A percentile compares a stretch with the other conserved stretches of the same genome.
These are phyloP conservation scores for Drosophila ficusphila DNA, from an alignment of 1,140 invertebrate genomes.

Conservation along the genomic window DNA sequence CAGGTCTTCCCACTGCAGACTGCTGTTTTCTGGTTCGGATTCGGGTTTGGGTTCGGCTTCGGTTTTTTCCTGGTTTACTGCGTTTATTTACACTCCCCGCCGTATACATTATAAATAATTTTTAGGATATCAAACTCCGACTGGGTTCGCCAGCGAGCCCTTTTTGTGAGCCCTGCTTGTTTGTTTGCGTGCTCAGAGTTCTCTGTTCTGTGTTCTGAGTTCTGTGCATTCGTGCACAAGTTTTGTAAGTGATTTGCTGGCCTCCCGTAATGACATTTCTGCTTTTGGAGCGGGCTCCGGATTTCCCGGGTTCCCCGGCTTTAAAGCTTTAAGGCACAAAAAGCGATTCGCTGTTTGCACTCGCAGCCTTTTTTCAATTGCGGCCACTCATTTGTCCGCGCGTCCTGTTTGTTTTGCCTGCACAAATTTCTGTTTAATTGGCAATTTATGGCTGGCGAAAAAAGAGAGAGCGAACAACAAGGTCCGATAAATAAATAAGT, in stretches of 20 bases:
- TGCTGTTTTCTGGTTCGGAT: slow-evolving; percentile 15
- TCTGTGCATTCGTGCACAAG: slow-evolving; percentile 79
- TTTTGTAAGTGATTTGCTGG: slow-evolving; percentile 80
- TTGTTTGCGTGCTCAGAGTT: slow-evolving; percentile 77
- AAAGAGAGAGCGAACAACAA: slow-evolving; percentile 1
- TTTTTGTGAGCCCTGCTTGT: slow-evolving; percentile 20
- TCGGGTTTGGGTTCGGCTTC: slow-evolving; percentile 21
- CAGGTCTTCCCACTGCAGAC: slow-evolving; percentile 35
- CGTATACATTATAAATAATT: slow-evolving; percentile 64
- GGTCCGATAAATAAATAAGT: slow-evolving; percentile 53
- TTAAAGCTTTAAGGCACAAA: slow-evolving; percentile 44
- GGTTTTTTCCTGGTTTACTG: slow-evolving; percentile 24
- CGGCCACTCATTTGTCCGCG: slow-evolving; percentile 32
- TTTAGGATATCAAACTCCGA: slow-evolving; percentile 41
- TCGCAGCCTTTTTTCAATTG: slow-evolving; percentile 33
- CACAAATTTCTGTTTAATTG: slow-evolving; percentile 69
- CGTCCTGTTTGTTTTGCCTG: slow-evolving; percentile 48
- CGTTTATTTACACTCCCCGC: slow-evolving; percentile 24
- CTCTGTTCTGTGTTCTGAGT: no score
- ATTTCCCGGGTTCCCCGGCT: slow-evolving; percentile 28
- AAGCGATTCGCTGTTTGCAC: slow-evolving; percentile 24
- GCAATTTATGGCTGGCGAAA: slow-evolving; percentile 43
- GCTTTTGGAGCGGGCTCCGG: slow-evolving; percentile 26
- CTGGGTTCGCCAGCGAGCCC: slow-evolving; percentile 12
- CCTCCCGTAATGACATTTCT: slow-evolving; percentile 65